Evolutionary conservation across 2,797 vertebrate species (phyloP).

Genomic region (Artibeus lituratus): DNA sequence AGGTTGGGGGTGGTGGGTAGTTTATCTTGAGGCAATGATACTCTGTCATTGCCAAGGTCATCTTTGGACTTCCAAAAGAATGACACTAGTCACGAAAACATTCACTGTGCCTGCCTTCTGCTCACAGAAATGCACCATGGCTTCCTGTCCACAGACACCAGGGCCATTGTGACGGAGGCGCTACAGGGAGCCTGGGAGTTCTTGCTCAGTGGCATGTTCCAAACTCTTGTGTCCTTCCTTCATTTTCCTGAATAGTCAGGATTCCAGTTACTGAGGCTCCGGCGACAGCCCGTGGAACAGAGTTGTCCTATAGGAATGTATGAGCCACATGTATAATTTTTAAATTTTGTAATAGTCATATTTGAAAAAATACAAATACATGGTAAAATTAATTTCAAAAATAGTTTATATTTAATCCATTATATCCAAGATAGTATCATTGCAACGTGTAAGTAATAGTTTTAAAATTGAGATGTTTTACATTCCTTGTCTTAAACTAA

Average conservation of each 20-base stretch:
- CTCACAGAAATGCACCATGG: not conserved
- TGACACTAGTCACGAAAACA: not conserved
- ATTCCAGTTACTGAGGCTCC: not conserved
- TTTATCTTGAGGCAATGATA: not conserved
- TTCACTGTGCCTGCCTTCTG: not conserved
- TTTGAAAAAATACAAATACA: not conserved
- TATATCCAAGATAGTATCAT: not conserved
- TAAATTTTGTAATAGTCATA: not conserved
- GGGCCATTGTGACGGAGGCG: not conserved
- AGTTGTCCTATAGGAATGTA: not conserved
- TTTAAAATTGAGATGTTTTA: constrained; percentile 17
- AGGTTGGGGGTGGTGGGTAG: not conserved
- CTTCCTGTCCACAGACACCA: not conserved
- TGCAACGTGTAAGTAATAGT: not conserved
- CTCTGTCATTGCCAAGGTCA: not conserved
- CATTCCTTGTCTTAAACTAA: not conserved
- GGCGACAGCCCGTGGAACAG: not conserved
- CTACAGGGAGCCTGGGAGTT: not conserved
- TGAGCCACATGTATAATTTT: not conserved
- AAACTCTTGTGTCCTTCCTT: constrained; percentile 31
- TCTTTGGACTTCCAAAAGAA: constrained; percentile 12
- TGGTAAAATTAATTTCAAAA: not conserved
- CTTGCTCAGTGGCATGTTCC: not conserved
- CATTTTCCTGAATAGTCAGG: not conserved
- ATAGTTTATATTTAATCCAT: not conserved